phyloP scores from a whole-genome alignment of 2,113 vertebrate genomes.

The Rhineura floridana region DNA sequence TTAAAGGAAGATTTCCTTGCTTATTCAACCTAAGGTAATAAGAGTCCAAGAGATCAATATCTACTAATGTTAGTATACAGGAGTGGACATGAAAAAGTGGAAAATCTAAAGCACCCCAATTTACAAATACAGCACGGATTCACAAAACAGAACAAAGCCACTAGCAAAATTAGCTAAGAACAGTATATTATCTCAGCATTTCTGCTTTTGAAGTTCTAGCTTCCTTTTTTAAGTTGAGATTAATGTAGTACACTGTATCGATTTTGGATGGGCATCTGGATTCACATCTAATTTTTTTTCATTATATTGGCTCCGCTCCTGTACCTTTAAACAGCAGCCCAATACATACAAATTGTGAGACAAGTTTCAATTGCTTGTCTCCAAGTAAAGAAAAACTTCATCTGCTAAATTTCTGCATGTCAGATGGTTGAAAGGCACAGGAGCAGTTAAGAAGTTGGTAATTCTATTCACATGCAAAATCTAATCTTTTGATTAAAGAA shows the following conservation, averaged over 20 bases:
- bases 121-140: neutral
- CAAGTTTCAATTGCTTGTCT: neutral
- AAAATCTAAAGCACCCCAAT: no score
- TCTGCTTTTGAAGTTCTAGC: neutral
- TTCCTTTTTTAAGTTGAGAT: neutral
- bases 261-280: neutral
- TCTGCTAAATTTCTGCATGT: neutral
- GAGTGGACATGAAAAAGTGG: neutral
- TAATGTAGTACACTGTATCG: neutral
- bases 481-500: neutral
- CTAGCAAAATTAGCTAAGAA: neutral
- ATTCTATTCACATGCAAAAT: neutral
- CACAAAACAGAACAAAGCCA: neutral
- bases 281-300: neutral
- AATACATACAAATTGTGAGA: neutral
- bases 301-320: neutral
- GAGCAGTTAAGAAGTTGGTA: neutral
- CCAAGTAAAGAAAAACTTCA: neutral
- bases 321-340: neutral
- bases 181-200: neutral
- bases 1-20: no score
- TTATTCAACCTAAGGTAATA: no score
- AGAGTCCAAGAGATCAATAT: neutral
- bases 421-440: neutral
- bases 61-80: neutral